Evolutionary conservation across 2,888 invertebrate genomes (phyloP), one percentile per base, ranked within the genome.

Genomic region (Agonopterix alstromeriana): DNA sequence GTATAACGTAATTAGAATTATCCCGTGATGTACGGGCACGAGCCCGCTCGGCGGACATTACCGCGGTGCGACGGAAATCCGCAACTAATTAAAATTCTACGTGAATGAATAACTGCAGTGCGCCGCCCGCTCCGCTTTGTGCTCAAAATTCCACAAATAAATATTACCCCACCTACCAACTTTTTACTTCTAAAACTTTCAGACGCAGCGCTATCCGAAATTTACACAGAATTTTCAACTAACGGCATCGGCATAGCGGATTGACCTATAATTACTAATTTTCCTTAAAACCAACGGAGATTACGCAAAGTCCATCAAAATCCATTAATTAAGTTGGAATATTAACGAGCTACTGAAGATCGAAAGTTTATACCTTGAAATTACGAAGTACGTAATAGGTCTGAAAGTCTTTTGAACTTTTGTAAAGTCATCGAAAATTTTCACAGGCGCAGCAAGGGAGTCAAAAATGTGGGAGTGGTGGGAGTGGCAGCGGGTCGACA

Each of bases 1-100:
- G 64, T 60, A 47, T 38, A 53, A 51, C 55, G 53, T 62, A 59
- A 56, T 63, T 64, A 59, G 57, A 60, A 64, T 57, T 64, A 64
- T 67, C 61, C 57, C 55, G 57, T 58, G 71, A 73, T 67, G 69
- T 65, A 35, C 42, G 42, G 10, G 45, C n/a, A 65, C 59, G 63
- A 56, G 54, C 56, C 58, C 57, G 59, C 55, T 54, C 12, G 58
- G 57, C 62, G 61, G 61, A 56, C 66, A 57, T 60, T 62, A 60
- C 57, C 58, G 71, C 68, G 67, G 64, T 60, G 64, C 69, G 60
- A 60, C 74, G 79, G 76, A 76, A 75, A 77, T 77, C 77, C 81
- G 81, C 74, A 79, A 77, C 78, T 82, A 80, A 84, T 85, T 85
- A 84, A 82, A 82, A 85, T 82, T 82, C 73, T 76, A 81, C 78